Evolutionary conservation across 1,140 invertebrate genomes (phyloP), one percentile per base, ranked within the genome.

Genomic region (Vanessa atalanta): DNA sequence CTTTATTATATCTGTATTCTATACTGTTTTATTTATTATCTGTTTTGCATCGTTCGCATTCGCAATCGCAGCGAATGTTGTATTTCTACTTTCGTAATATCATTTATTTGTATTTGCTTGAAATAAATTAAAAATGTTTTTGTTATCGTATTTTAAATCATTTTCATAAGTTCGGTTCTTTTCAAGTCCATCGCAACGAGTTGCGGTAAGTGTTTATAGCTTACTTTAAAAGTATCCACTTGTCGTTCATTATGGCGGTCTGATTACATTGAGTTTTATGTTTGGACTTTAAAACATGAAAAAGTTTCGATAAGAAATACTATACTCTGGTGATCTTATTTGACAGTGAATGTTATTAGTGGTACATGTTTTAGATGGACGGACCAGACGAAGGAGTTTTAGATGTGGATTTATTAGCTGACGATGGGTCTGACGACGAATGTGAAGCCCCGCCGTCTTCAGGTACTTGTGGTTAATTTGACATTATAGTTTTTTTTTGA

Each of bases 221-320:
- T 83, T 83, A 83, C 76, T 84, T 83, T 78, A 67, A 72, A 72
- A 68, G 77, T 76, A 83, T 87, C 82, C 82, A 89, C 84, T 90
- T 88, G 86, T 89, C 85, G 83, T 90, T 90, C 88, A 91, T 86
- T 92, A 92, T 92, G 90, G 90, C 90, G 89, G 89, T 92, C 87
- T 86, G 84, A 89, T 85, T 89, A 88, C 75, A 85, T 82, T 83
- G 80, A 65, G 57, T 73, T 70, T 69, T 66, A 69, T 83, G 80
- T 83, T 82, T 75, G 66, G 51, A 53, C 23, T n/a, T 65, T 64
- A 26, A 55, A 65, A 65, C 43, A 37, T 64, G 57, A 47, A 69
- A 63, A 50, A 50, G 23, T 47, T 20, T 31, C 23, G 26, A 15
- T 50, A 16, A n/a, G 47, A 63, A 50, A 20, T 31, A 14, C 47